These are phyloP conservation scores for Cephalopholis sonnerati DNA, from an alignment of 2,113 vertebrate species.

Conservation along the genomic window DNA sequence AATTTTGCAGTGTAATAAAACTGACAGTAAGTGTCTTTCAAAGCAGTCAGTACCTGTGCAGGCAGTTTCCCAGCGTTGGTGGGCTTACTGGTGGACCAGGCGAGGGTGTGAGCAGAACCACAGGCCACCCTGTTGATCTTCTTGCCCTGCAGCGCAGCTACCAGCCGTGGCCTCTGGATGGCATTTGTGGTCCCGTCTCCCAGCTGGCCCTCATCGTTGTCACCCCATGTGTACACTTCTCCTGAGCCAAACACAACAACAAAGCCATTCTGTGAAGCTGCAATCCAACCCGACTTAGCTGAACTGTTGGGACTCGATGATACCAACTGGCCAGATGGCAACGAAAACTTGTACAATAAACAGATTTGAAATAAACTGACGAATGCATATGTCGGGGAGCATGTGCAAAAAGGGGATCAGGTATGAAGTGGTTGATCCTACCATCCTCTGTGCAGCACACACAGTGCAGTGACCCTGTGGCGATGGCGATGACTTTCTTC, in stretches of 20 bases:
- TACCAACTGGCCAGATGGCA: neutral
- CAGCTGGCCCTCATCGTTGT: slow-evolving; percentile 98
- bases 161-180: slow-evolving; percentile 96
- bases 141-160: slow-evolving; percentile 97
- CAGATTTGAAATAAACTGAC: neutral
- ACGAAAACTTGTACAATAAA: neutral
- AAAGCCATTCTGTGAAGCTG: slow-evolving; percentile 16
- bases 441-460: slow-evolving; percentile 99
- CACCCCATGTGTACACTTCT: slow-evolving; percentile 98
- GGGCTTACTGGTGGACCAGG: slow-evolving; percentile 99
- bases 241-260: slow-evolving; percentile 82
- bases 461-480: slow-evolving; percentile 97
- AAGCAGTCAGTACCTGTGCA: slow-evolving; percentile 87
- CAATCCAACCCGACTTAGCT: neutral
- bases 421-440: slow-evolving; percentile 73
- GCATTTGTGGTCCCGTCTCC: slow-evolving; percentile 98
- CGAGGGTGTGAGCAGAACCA: slow-evolving; percentile 96
- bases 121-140: slow-evolving; percentile 99
- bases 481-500: slow-evolving; percentile 98
- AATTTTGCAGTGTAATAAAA: neutral
- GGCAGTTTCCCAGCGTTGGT: slow-evolving; percentile 97
- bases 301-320: neutral
- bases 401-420: neutral
- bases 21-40: neutral
- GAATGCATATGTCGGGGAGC: neutral